Percentiles rank a stretch among this genome's conserved stretches.
Evolutionary conservation across 2,113 vertebrate species (phyloP).

Genomic region (Vidua macroura): DNA sequence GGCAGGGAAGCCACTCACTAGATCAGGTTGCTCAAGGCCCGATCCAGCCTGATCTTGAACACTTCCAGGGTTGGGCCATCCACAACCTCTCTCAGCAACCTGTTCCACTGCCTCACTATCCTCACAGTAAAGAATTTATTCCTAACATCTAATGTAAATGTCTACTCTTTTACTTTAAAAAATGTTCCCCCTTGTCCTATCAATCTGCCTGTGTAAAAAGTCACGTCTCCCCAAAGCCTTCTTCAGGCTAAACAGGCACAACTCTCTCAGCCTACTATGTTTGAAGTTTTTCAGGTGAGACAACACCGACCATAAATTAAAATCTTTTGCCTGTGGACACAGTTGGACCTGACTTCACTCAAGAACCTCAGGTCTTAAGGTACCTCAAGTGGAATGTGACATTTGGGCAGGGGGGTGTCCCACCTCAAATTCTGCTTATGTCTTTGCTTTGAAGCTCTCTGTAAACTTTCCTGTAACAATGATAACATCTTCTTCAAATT

Average conservation of each 20-base stretch:
- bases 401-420: neutral
- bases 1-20: neutral
- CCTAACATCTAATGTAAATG: neutral
- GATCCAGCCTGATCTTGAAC: neutral
- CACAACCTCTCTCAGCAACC: neutral
- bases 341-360: neutral
- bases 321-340: neutral
- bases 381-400: neutral
- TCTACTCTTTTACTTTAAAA: neutral
- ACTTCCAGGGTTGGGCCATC: neutral
- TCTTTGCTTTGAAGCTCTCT: neutral
- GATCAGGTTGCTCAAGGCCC: neutral
- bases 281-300: neutral
- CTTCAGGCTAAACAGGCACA: neutral
- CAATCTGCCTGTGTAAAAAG: neutral
- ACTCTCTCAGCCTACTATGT: neutral
- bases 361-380: neutral
- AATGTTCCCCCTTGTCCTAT: neutral
- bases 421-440: neutral
- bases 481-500: neutral
- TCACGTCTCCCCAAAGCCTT: neutral
- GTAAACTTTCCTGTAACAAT: neutral
- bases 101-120: neutral
- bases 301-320: neutral
- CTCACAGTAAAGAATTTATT: neutral